Evolutionary conservation across 2,888 invertebrate species (phyloP).

Genomic region (Sicus ferrugineus): DNA sequence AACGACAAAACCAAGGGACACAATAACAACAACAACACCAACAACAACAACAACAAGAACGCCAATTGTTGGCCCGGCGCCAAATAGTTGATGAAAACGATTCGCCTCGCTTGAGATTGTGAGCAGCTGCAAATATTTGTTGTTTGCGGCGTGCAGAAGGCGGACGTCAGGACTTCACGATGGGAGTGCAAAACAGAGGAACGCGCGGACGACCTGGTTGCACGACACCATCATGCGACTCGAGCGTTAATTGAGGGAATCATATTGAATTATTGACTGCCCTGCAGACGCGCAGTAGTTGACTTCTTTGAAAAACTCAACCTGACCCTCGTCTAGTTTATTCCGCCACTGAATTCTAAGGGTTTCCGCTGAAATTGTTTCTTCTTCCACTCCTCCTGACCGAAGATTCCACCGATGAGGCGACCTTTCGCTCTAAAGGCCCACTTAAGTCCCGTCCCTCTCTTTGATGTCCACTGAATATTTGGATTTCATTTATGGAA

Average conservation of each 20-base stretch:
- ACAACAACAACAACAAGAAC: slow-evolving; percentile 1
- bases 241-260: slow-evolving; percentile 4
- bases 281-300: neutral
- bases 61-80: slow-evolving; percentile 1
- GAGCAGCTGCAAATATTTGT: neutral
- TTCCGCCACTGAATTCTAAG: too few species aligned
- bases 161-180: too few species aligned
- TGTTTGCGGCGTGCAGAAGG: neutral
- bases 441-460: neutral
- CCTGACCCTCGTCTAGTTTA: too few species aligned
- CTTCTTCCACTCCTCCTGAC: too few species aligned
- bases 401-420: too few species aligned
- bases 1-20: neutral
- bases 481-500: neutral
- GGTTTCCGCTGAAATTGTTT: neutral
- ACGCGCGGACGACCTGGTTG: neutral
- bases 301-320: neutral
- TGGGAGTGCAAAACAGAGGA: neutral
- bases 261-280: neutral
- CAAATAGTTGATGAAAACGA: slow-evolving; percentile 10
- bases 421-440: too few species aligned
- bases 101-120: neutral
- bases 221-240: neutral
- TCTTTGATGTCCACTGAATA: neutral
- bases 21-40: slow-evolving; percentile 1